Conservation (phyloP, 2,797 vertebrate genomes). For the Microhierax caerulescens region DNA sequence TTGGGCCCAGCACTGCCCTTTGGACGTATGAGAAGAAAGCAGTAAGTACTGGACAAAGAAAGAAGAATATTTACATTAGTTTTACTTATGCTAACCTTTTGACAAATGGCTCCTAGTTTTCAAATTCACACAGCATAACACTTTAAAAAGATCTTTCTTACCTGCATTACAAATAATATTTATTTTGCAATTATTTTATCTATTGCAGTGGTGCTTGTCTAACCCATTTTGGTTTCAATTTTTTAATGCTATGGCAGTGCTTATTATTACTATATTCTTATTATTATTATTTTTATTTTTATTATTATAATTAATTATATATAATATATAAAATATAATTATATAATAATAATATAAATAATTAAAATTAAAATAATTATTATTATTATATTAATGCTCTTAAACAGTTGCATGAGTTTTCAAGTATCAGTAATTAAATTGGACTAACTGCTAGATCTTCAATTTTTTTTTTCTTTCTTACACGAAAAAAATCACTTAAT, state of each 20-base stretch:
- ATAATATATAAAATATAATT: too few species aligned
- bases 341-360: too few species aligned
- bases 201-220: neutral
- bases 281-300: too few species aligned
- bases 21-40: neutral
- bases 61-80: neutral
- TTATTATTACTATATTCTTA: too few species aligned
- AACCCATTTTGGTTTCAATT: neutral
- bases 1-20: neutral
- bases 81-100: neutral
- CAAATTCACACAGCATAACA: neutral
- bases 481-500: neutral
- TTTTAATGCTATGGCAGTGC: neutral
- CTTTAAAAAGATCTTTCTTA: neutral
- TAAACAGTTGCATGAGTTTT: neutral
- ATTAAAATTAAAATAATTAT: too few species aligned
- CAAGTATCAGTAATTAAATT: neutral
- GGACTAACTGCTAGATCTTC: neutral
- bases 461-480: neutral
- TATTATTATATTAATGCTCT: too few species aligned
- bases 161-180: neutral
- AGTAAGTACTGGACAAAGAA: neutral
- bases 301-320: too few species aligned
- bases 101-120: neutral
- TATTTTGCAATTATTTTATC: neutral